phyloP scores from a whole-genome alignment of 1,140 invertebrate genomes.

The Nylanderia fulva region DNA sequence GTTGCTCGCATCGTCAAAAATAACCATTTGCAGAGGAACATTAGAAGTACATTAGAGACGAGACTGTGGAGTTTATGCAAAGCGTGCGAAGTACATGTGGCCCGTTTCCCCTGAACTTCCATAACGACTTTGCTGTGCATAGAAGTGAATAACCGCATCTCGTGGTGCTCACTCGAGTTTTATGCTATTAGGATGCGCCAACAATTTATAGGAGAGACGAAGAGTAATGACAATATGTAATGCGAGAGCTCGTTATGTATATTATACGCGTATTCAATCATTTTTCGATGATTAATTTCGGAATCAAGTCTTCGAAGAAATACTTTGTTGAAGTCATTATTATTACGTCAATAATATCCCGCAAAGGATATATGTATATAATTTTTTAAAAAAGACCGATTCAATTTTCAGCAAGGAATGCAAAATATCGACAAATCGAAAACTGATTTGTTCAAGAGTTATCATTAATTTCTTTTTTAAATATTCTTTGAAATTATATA shows the following conservation, averaged over 20 bases:
- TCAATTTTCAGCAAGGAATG: no score
- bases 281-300: background rate
- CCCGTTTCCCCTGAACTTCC: conserved; percentile 37
- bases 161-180: conserved; percentile 14
- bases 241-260: background rate
- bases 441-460: no score
- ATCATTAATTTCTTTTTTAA: no score
- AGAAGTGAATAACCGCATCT: conserved; percentile 48
- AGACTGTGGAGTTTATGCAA: conserved; percentile 37
- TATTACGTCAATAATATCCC: background rate
- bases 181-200: background rate
- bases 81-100: conserved; percentile 22
- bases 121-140: conserved; percentile 29
- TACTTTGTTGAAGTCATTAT: background rate
- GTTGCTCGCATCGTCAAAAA: conserved; percentile 33
- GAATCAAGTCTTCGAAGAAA: background rate
- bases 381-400: no score
- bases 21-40: conserved; percentile 42
- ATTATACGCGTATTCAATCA: background rate
- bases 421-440: no score
- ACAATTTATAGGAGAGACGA: conserved; percentile 34
- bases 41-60: conserved; percentile 58
- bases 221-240: background rate
- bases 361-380: background rate
- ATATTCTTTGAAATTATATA: no score